These are phyloP conservation scores for Popillia japonica DNA, from an alignment of 1,140 invertebrate genomes.

Conservation along the genomic window DNA sequence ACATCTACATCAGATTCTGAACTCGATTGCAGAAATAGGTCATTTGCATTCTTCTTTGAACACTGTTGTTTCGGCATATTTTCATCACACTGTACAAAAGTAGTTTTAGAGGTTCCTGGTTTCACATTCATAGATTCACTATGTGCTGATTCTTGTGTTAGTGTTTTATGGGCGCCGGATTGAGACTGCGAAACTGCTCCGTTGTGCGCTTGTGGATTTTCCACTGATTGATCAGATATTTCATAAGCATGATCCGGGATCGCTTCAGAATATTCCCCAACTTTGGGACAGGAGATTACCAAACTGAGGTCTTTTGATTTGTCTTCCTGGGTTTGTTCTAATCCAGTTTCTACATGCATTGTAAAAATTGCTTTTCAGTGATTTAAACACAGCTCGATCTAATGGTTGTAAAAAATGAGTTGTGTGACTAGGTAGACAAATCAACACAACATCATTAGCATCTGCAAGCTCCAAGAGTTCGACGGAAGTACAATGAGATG, in stretches of 20 bases:
- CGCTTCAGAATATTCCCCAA: conserved; percentile 30
- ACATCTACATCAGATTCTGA: background rate
- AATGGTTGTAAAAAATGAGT: conserved; percentile 43
- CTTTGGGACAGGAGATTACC: background rate
- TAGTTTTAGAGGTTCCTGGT: too few species aligned
- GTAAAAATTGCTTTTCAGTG: conserved; percentile 39
- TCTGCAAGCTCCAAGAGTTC: conserved; percentile 19
- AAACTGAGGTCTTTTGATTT: conserved; percentile 23
- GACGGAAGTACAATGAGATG: conserved; percentile 45
- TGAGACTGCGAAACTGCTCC: too few species aligned
- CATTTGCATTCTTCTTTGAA: too few species aligned
- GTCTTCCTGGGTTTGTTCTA: background rate
- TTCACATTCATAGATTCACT: too few species aligned
- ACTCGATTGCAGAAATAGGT: background rate
- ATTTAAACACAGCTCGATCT: conserved; percentile 44
- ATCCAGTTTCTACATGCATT: conserved; percentile 15
- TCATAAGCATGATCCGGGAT: conserved; percentile 3
- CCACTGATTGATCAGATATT: too few species aligned
- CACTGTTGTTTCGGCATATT: too few species aligned
- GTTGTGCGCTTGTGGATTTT: too few species aligned
- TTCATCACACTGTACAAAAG: too few species aligned
- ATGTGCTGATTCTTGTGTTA: too few species aligned
- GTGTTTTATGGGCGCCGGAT: too few species aligned
- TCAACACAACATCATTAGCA: background rate
- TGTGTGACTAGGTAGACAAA: background rate